Evolutionary conservation across 2,888 invertebrate genomes (phyloP), one percentile per base, ranked within the genome.

Genomic region (Ischnura elegans): DNA sequence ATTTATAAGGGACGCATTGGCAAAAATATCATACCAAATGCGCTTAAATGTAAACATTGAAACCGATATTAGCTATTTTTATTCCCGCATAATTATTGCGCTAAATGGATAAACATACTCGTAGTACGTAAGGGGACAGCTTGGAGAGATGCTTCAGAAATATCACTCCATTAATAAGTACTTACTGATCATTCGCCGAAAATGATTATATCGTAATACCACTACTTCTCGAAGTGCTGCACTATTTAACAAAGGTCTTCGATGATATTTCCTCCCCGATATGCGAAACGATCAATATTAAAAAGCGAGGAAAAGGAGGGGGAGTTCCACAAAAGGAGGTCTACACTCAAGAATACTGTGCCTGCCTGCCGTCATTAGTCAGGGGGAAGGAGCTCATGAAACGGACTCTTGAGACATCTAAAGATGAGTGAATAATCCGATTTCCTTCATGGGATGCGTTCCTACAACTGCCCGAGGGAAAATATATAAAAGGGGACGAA

Each of bases 331-430:
- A 21, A 61, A 25, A 21, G 3, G 3, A 29, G 2, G 29, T 8
- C 21, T 13, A 36, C 36, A n/a, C 16, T 36, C 13, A 10, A 21
- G 76, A 36, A 36, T 76, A 36, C 2, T 76, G 16, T 13, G 36
- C 13, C 76, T 13, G 36, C 13, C 76, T 36, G n/a, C 36, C 0
- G 76, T 3, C 16, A 36, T 29, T 76, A 29, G 76, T 25, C 76
- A 76, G 76, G n/a, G n/a, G n/a, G n/a, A n/a, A n/a, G n/a, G 76
- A 76, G 76, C 76, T 76, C 36, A 36, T 76, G 66, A 76, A 76
- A 76, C 29, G 29, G 10, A 8, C 10, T 1, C 66, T 76, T 76
- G 66, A 76, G 66, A 76, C 8, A 29, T 36, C 16, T n/a, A 25
- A 19, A n/a, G 25, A 36, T 3, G 66, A 36, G 13, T 36, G 61